Evolutionary conservation across 2,888 invertebrate species (phyloP), one percentile per base, ranked within the genome.

Genomic region (Archaeoteleia sp.): DNA sequence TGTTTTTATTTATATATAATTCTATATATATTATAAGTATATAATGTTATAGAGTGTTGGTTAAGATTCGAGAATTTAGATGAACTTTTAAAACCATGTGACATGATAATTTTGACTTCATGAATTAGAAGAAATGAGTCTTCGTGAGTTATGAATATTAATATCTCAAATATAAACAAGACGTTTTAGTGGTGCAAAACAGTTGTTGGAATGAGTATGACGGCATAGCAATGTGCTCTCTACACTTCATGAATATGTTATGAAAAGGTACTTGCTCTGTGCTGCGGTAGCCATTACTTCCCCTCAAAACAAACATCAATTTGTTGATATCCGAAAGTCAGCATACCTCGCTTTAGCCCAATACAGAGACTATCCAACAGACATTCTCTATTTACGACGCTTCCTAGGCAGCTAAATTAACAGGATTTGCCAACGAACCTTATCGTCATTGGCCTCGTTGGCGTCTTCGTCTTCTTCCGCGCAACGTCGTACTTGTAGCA

Each of bases 391-490:
- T 83, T 82, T 82, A 82, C 79, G 77, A 74, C 77, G 62, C 76
- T 78, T 80, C 76, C 80, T 76, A 75, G 55, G 73, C 62, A 67
- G 74, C 75, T 81, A 81, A 82, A 81, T 82, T 82, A 82, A 80
- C 79, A 76, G 78, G 58, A 79, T 80, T 79, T 77, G 75, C 74
- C 68, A 55, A 57, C 75, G 78, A 78, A 79, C 75, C 73, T 78
- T 78, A 80, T 78, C 78, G 67, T 53, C 63, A 57, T 60, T 43
- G 61, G 51, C 51, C 61, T 25, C 25, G 27, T 17, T 12, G 25
- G 30, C 20, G 58, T 71, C 66, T 66, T 60, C 54, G 65, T 67
- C 43, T 42, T 15, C 23, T 43, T 14, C 72, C 67, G 68, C 43
- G 58, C 58, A 27, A 35, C 68, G 69, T 73, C 37, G 45, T 15